phyloP scores from a whole-genome alignment of 2,797 vertebrate species.

The Tiaroga cobitis region DNA sequence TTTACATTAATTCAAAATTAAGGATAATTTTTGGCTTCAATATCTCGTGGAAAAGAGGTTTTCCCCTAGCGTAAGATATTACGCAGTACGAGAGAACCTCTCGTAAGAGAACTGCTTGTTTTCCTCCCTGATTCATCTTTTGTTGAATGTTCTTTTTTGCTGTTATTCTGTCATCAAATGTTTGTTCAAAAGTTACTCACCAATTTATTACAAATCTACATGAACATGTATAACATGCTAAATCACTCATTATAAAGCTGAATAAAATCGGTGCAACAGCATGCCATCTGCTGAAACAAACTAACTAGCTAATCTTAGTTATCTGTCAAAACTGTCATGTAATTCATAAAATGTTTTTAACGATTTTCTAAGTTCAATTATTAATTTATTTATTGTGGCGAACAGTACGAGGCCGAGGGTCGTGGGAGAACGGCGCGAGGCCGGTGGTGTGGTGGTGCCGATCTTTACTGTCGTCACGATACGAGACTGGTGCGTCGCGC shows the following conservation, averaged over 20 bases:
- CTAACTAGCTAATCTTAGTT: neutral
- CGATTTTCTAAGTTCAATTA: neutral
- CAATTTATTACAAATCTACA: constrained; percentile 11
- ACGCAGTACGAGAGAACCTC: no score
- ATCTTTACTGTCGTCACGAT: no score
- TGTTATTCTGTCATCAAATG: constrained; percentile 20
- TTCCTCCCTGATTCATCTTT: constrained; percentile 39
- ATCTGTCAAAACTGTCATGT: neutral
- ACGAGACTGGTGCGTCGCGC: no score
- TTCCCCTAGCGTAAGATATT: no score
- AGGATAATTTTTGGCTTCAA: no score
- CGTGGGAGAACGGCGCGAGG: no score
- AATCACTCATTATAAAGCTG: neutral
- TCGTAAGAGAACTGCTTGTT: neutral
- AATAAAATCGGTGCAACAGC: neutral
- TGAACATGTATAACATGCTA: neutral
- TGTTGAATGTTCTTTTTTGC: constrained; percentile 7
- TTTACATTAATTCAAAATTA: no score
- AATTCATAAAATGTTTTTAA: neutral
- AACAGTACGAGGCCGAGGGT: no score
- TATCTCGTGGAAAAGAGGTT: no score
- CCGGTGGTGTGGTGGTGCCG: no score
- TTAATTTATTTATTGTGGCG: neutral
- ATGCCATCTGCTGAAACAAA: neutral
- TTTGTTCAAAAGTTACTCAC: constrained; percentile 48